Evolutionary conservation across 1,140 invertebrate genomes (phyloP), one percentile per base, ranked within the genome.

Genomic region (Leguminivora glycinivorella): DNA sequence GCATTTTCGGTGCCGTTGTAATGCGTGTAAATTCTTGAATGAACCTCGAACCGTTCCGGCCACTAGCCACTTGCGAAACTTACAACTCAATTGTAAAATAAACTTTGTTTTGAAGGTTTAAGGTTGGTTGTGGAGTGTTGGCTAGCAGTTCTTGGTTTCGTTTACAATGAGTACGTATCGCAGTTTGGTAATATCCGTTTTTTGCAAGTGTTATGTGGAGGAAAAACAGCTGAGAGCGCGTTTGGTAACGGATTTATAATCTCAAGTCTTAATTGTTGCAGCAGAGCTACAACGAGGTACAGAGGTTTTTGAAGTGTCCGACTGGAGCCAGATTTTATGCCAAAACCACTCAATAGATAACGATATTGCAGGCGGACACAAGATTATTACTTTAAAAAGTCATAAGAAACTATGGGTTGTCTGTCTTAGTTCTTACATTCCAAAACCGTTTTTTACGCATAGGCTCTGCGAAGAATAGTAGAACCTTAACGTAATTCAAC

Each of bases 161-260:
- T 9, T 60, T 60, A 60, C 56, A 60, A 60, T 60, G 22, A 29
- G 56, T 60, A 29, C 56, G 56, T 60, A 60, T 60, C 1, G 56
- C 24, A 14, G 56, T 60, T 60, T 60, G 56, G 56, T 60, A 60
- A 60, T 60, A 29, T 60, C 56, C 56, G 10, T 60, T 60, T 60
- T 60, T 60, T 60, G 56, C n/a, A 60, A 60, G 24, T 60, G 56
- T 60, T 60, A 60, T 60, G 56, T 60, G 22, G 24, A 60, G 22
- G 56, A 60, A 60, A 60, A 60, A 60, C 56, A 26, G 29, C 24
- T 60, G 56, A 60, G 56, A 26, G 56, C 7, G 19, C 19, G 22
- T 60, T 60, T 60, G 56, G 56, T 60, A 60, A 60, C 25, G n/a
- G 24, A 4, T 26, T 25, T 26, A 26, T 26, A 26, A 52, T 52